Evolutionary conservation across 2,113 vertebrate genomes (phyloP).

Genomic region (Tenebrosternarchus preto): DNA sequence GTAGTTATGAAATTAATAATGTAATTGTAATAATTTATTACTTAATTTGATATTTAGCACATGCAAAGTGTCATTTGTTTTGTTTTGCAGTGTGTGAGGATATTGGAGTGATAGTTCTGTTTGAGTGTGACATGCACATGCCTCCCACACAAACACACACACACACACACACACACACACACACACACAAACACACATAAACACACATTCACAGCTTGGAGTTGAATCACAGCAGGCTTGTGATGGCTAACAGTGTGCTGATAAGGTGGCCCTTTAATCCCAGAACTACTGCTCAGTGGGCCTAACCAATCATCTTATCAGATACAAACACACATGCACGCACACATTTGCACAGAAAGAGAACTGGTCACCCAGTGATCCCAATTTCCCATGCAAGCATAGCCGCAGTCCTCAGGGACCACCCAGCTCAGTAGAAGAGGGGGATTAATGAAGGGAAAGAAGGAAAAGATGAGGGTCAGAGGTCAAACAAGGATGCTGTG

Average conservation of each 20-base stretch:
- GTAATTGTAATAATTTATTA: too few species aligned
- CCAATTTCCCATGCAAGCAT: background rate
- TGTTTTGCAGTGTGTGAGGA: background rate
- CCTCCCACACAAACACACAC: constrained; percentile 2
- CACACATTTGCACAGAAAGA: background rate
- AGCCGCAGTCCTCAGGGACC: background rate
- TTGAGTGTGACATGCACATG: background rate
- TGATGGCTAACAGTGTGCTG: constrained; percentile 20
- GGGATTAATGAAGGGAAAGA: background rate
- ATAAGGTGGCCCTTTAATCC: constrained; percentile 19
- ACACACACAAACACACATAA: background rate
- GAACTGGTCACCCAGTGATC: background rate
- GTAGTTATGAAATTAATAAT: too few species aligned
- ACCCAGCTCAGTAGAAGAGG: background rate
- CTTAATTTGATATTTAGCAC: too few species aligned
- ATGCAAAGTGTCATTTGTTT: background rate
- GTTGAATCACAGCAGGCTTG: background rate
- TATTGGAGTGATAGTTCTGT: too few species aligned
- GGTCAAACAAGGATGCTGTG: background rate
- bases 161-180: background rate
- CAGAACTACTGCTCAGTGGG: background rate
- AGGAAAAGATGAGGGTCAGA: background rate
- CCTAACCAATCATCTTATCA: constrained; percentile 12
- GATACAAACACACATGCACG: constrained; percentile 7
- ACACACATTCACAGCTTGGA: background rate